Percentiles rank a stretch among this genome's conserved stretches.
Conservation (phyloP, 1,140 invertebrate genomes). For the Brachionus angularis region DNA sequence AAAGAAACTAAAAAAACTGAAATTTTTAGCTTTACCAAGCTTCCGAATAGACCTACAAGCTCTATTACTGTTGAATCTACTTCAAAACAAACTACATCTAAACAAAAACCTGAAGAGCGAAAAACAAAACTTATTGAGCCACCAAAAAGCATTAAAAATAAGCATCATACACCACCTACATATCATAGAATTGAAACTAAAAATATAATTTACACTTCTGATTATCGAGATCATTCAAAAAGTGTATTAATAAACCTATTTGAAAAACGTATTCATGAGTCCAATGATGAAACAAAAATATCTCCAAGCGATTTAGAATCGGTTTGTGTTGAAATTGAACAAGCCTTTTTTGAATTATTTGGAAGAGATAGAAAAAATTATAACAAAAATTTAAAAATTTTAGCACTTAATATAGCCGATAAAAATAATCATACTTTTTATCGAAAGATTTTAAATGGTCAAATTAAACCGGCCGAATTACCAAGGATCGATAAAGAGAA, state of each 20-base stretch:
- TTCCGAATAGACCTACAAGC: no score
- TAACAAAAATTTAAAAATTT: neutral
- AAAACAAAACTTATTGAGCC: neutral
- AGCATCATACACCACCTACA: no score
- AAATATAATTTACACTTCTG: neutral
- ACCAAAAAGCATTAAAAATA: no score
- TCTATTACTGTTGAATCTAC: no score
- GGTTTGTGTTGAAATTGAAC: neutral
- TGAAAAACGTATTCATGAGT: neutral
- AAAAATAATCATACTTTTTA: conserved; percentile 26
- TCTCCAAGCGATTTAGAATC: neutral
- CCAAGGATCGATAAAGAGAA: neutral
- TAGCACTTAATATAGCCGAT: neutral
- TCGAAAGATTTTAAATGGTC: neutral
- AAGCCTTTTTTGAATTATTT: neutral
- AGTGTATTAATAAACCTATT: neutral
- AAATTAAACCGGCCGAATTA: neutral
- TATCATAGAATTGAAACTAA: neutral
- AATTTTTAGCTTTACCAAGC: neutral
- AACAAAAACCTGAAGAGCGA: neutral
- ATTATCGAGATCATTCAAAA: neutral
- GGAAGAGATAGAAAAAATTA: neutral
- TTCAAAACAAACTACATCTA: neutral
- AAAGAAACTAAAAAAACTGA: no score
- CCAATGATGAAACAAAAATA: neutral